A percentile compares a stretch with the other conserved stretches of the same genome.
These are phyloP conservation scores for Presbytis comata DNA, from an alignment of 2,797 vertebrate species.

Conservation along the genomic window DNA sequence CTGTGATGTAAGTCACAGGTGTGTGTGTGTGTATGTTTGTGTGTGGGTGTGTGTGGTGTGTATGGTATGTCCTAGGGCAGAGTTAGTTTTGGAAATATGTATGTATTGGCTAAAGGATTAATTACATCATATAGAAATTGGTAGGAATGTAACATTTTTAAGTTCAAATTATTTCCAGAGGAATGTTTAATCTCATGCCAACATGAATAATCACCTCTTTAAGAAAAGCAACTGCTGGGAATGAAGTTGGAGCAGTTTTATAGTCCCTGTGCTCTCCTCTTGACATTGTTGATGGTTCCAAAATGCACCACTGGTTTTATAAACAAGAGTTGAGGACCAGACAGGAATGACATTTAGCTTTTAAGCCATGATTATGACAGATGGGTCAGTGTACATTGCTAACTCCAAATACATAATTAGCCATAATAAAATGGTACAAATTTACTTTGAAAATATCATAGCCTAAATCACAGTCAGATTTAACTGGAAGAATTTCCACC, in stretches of 20 bases:
- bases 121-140: background rate
- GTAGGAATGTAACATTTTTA: background rate
- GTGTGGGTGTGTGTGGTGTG: background rate
- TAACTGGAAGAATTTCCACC: slow-evolving; percentile 2
- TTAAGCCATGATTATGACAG: background rate
- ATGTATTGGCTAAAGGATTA: background rate
- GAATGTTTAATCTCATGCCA: background rate
- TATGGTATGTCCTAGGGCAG: background rate
- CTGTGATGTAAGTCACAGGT: background rate
- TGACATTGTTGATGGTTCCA: background rate
- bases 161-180: background rate
- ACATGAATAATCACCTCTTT: background rate
- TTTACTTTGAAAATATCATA: slow-evolving; percentile 29
- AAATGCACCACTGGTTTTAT: background rate
- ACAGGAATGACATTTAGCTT: background rate
- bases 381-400: background rate
- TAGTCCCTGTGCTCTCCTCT: background rate
- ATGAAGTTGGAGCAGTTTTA: background rate
- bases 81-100: background rate
- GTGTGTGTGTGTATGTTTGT: background rate
- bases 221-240: background rate
- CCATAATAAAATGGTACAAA: background rate
- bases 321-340: background rate
- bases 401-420: background rate
- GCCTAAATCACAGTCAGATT: slow-evolving; percentile 31